Conservation (phyloP, 2,113 vertebrate genomes). For the Strix uralensis region DNA sequence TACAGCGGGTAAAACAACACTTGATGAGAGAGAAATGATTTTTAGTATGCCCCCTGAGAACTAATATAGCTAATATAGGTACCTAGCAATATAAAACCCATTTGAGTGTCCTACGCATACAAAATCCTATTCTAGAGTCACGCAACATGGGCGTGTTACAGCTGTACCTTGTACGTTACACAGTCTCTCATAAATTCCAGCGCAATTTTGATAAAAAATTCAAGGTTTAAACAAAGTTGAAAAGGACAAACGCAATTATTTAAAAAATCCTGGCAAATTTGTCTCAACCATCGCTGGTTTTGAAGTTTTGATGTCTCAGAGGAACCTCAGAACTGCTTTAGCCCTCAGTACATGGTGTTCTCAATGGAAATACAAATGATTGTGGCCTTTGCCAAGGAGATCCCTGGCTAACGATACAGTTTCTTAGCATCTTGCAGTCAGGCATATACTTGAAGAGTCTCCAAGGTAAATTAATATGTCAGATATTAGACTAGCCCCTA, state of each 20-base stretch:
- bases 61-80: background rate
- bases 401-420: background rate
- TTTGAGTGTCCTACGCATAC: rapidly evolving
- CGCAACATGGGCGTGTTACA: background rate
- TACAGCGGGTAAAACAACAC: background rate
- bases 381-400: conserved; percentile 51
- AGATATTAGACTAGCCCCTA: background rate
- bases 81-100: background rate
- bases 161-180: background rate
- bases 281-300: background rate
- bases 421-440: background rate
- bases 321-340: conserved; percentile 1
- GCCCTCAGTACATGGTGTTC: conserved; percentile 3
- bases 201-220: background rate
- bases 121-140: background rate
- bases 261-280: background rate
- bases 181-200: background rate
- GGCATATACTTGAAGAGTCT: background rate
- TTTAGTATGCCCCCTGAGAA: background rate
- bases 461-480: background rate
- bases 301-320: background rate
- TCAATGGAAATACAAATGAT: background rate
- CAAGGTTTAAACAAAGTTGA: background rate
- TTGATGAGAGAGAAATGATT: background rate
- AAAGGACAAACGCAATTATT: background rate